Conservation (phyloP, 2,797 vertebrate genomes). For the Falco rusticolus region DNA sequence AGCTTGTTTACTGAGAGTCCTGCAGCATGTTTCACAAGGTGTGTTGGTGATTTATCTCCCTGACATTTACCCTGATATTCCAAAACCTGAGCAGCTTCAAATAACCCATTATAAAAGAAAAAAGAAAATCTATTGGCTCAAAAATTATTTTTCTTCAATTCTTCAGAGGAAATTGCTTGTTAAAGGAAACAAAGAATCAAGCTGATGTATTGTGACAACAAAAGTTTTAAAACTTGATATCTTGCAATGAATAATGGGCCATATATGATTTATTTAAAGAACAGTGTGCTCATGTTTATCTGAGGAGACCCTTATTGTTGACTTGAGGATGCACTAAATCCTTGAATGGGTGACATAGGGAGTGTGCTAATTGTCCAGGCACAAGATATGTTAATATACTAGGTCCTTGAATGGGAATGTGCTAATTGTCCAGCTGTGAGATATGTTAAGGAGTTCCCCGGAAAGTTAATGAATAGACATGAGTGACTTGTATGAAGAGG, state of each 20-base stretch:
- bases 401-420: too few species aligned
- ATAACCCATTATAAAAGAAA: neutral
- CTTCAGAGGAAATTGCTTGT: constrained; percentile 2
- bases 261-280: too few species aligned
- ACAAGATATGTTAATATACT: too few species aligned
- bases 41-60: constrained; percentile 48
- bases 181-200: neutral
- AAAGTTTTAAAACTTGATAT: neutral
- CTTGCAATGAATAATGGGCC: neutral
- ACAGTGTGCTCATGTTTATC: too few species aligned
- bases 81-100: constrained; percentile 41
- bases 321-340: too few species aligned
- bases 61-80: constrained; percentile 55
- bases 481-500: too few species aligned
- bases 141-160: neutral
- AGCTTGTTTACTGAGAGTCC: constrained; percentile 22
- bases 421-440: too few species aligned
- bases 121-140: neutral
- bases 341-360: too few species aligned
- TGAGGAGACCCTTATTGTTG: too few species aligned
- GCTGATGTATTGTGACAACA: neutral
- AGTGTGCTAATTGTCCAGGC: too few species aligned
- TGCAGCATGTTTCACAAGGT: constrained; percentile 34
- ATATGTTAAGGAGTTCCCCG: too few species aligned
- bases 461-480: too few species aligned